A percentile compares a stretch with the other conserved stretches of the same genome.
Conservation (phyloP, 2,888 invertebrate species). For the Palloptera scutellata region DNA sequence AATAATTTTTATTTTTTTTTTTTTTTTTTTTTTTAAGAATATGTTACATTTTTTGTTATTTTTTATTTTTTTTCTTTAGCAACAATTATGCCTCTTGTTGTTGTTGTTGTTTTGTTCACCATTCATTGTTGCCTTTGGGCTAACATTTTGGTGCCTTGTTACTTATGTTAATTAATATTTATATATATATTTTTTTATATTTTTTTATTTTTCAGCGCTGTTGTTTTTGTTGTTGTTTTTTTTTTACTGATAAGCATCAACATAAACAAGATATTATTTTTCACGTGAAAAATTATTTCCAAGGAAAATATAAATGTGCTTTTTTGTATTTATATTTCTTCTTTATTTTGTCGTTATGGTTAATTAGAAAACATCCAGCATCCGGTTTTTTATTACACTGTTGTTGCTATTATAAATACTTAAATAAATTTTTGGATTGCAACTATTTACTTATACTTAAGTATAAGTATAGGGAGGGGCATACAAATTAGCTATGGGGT, state of each 20-base stretch:
- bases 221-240: background rate
- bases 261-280: slow-evolving; percentile 5
- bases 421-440: too few species aligned
- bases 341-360: too few species aligned
- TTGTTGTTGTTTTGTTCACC: background rate
- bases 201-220: background rate
- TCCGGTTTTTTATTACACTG: too few species aligned
- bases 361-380: too few species aligned
- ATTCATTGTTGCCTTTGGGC: background rate
- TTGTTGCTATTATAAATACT: too few species aligned
- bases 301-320: too few species aligned
- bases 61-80: slow-evolving; percentile 6
- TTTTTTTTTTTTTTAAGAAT: background rate
- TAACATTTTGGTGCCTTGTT: slow-evolving; percentile 2
- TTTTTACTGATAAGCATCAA: background rate
- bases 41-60: background rate
- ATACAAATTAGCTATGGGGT: too few species aligned
- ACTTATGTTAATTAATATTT: slow-evolving; percentile 6
- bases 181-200: background rate
- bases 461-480: too few species aligned
- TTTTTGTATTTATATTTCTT: too few species aligned
- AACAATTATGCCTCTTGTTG: slow-evolving; percentile 1
- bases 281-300: background rate
- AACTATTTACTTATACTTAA: too few species aligned
- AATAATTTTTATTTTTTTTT: background rate